These are phyloP conservation scores for Tetramorium bicarinatum DNA, from an alignment of 2,888 invertebrate species.

Conservation along the genomic window DNA sequence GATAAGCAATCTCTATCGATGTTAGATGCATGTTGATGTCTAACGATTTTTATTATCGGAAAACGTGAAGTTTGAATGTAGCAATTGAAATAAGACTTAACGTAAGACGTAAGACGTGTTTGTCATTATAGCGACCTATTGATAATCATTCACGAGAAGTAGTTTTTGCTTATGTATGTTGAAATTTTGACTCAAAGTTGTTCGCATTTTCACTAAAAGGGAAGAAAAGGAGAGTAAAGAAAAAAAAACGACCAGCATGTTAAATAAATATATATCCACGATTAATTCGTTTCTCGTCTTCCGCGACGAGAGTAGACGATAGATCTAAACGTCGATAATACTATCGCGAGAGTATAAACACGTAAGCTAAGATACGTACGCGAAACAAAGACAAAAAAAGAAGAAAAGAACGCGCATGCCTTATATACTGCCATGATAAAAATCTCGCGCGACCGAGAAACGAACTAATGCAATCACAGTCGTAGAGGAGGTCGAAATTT, in stretches of 20 bases:
- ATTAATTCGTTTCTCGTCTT: conserved; percentile 71
- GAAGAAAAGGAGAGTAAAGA: conserved; percentile 2
- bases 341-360: conserved; percentile 30
- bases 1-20: conserved; percentile 77
- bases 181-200: conserved; percentile 57
- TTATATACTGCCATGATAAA: conserved; percentile 74
- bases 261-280: conserved; percentile 24
- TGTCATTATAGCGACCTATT: conserved; percentile 63
- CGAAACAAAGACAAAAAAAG: conserved; percentile 15
- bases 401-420: conserved; percentile 69
- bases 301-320: conserved; percentile 48
- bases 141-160: conserved; percentile 62
- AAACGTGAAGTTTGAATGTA: conserved; percentile 66
- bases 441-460: conserved; percentile 67
- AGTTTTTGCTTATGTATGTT: conserved; percentile 66
- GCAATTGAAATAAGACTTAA: conserved; percentile 67
- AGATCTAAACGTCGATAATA: conserved; percentile 47
- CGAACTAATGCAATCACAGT: conserved; percentile 59
- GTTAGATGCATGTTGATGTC: conserved; percentile 81
- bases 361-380: conserved; percentile 40
- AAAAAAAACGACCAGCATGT: conserved; percentile 32
- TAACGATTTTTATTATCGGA: conserved; percentile 74
- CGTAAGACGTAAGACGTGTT: conserved; percentile 57
- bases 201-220: conserved; percentile 45
- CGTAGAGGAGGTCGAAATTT: conserved; percentile 37